Conservation (phyloP, 2,888 invertebrate genomes). For the Podotricha telesiphe region DNA sequence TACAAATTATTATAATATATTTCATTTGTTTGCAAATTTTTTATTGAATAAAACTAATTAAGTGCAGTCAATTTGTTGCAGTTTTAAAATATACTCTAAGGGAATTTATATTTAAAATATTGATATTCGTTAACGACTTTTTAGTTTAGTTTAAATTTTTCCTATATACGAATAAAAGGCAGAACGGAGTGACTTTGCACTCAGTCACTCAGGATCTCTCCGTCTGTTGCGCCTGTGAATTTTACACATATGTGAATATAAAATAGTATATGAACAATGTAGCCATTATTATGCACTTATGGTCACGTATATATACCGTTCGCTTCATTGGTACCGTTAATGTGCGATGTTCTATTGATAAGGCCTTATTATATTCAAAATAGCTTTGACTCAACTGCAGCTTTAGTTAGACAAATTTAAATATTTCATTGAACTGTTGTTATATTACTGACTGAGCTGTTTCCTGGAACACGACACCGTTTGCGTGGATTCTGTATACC, state of each 20-base stretch:
- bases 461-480: too few relatives aligned
- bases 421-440: neutral
- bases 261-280: neutral
- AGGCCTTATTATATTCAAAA: conserved; percentile 12
- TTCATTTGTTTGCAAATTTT: too few relatives aligned
- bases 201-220: neutral
- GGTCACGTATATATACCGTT: conserved; percentile 20
- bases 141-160: too few relatives aligned
- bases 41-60: too few relatives aligned
- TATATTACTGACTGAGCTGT: neutral
- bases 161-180: too few relatives aligned
- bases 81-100: too few relatives aligned
- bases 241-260: neutral
- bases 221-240: too few relatives aligned
- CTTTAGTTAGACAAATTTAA: neutral
- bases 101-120: too few relatives aligned
- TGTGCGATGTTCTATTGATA: conserved; percentile 12
- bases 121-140: too few relatives aligned
- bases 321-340: conserved; percentile 20
- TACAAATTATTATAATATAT: too few relatives aligned
- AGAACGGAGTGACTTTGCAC: neutral
- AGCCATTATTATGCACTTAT: conserved; percentile 15
- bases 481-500: too few relatives aligned
- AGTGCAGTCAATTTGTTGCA: too few relatives aligned
- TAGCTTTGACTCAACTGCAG: neutral